These are phyloP conservation scores for Tachypleus tridentatus DNA, from an alignment of 1,140 invertebrate genomes.

Conservation along the genomic window DNA sequence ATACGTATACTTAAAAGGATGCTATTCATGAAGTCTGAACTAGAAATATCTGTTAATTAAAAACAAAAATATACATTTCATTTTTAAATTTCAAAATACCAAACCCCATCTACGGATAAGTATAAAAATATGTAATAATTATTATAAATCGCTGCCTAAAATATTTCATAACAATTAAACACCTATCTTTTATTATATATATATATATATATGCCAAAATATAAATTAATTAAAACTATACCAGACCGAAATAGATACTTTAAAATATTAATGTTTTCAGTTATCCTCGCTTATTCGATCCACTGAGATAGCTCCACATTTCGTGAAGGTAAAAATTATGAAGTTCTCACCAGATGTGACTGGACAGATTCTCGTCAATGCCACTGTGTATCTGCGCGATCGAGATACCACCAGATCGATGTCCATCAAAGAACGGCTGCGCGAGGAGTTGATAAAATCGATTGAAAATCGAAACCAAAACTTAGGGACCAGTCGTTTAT, in stretches of 20 bases:
- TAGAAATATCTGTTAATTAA: too few species aligned
- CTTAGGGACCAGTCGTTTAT: constrained; percentile 68
- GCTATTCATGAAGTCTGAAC: too few species aligned
- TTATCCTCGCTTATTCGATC: constrained; percentile 7
- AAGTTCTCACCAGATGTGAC: constrained; percentile 51
- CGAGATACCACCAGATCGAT: constrained; percentile 41
- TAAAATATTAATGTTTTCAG: constrained; percentile 5
- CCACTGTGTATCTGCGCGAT: constrained; percentile 55
- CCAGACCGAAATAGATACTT: constrained; percentile 48
- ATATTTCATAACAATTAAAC: too few species aligned
- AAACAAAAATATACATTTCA: too few species aligned
- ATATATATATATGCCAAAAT: too few species aligned
- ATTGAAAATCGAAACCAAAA: constrained; percentile 69
- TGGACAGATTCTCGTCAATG: constrained; percentile 56
- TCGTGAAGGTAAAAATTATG: constrained; percentile 64
- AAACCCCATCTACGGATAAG: too few species aligned
- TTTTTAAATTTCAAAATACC: too few species aligned
- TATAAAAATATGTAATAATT: too few species aligned
- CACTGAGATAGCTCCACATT: constrained; percentile 29
- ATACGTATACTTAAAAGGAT: too few species aligned
- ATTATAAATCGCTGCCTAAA: too few species aligned
- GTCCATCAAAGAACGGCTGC: constrained; percentile 54
- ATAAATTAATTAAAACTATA: too few species aligned
- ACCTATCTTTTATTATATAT: too few species aligned
- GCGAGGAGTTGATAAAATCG: constrained; percentile 68